phyloP scores from a whole-genome alignment of 2,113 vertebrate genomes.

The Scytalopus superciliaris region DNA sequence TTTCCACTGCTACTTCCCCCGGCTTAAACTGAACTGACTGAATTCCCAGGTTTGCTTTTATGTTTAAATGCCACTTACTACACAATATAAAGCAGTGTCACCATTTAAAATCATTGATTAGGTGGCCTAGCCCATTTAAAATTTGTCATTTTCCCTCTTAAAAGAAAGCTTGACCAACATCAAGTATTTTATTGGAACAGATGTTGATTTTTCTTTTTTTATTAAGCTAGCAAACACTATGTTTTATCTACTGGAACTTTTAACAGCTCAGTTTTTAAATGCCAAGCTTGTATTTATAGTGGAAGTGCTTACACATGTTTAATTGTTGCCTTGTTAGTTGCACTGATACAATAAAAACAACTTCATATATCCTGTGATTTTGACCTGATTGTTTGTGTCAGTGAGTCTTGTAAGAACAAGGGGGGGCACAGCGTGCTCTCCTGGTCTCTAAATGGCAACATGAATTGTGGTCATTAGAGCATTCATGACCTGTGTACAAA shows the following conservation, averaged over 20 bases:
- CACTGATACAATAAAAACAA: not conserved
- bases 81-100: not conserved
- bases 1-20: not conserved
- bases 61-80: not conserved
- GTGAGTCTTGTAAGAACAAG: not conserved
- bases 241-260: not conserved
- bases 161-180: not conserved
- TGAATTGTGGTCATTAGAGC: slow-evolving; percentile 16
- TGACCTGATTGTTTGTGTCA: not conserved
- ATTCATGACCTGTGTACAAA: slow-evolving; percentile 31
- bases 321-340: not conserved
- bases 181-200: not conserved
- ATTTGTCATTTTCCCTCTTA: not conserved
- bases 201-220: not conserved
- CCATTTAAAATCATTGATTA: not conserved
- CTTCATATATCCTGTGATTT: not conserved
- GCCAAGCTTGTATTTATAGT: not conserved
- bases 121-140: not conserved
- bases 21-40: rapidly evolving
- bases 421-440: not conserved
- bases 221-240: not conserved
- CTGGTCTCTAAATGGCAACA: slow-evolving; percentile 1
- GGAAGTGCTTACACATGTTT: not conserved
- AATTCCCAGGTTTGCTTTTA: not conserved
- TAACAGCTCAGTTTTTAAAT: not conserved